These are phyloP conservation scores for Microcebus ravelobensis DNA, from an alignment of 2,113 vertebrate genomes.

Conservation along the genomic window DNA sequence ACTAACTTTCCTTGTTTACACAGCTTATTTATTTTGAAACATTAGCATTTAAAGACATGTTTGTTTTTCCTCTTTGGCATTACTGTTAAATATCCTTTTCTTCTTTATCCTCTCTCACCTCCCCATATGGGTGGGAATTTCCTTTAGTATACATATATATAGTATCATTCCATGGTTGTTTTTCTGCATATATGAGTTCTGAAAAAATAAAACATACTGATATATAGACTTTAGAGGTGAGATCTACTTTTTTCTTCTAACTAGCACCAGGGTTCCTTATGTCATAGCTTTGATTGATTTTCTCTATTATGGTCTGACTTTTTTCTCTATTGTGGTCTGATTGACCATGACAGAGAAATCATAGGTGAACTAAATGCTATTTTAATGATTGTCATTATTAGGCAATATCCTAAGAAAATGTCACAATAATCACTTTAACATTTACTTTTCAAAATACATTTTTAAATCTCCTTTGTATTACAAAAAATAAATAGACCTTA, in stretches of 20 bases:
- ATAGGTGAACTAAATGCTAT: constrained; percentile 65
- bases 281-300: constrained; percentile 6
- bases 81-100: background rate
- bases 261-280: background rate
- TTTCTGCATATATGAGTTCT: background rate
- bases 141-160: background rate
- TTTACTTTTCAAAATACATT: constrained; percentile 76
- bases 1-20: background rate
- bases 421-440: constrained; percentile 69
- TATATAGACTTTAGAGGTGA: background rate
- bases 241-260: background rate
- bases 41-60: background rate
- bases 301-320: background rate
- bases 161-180: background rate
- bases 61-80: background rate
- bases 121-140: background rate
- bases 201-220: background rate
- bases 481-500: constrained; percentile 63
- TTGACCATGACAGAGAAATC: constrained; percentile 45
- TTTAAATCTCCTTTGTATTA: constrained; percentile 62
- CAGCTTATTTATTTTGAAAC: background rate
- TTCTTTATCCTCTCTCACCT: background rate
- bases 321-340: background rate
- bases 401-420: constrained; percentile 63
- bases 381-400: constrained; percentile 75